Evolutionary conservation across 2,113 vertebrate genomes (phyloP).

Genomic region (Emydocephalus ijimae): DNA sequence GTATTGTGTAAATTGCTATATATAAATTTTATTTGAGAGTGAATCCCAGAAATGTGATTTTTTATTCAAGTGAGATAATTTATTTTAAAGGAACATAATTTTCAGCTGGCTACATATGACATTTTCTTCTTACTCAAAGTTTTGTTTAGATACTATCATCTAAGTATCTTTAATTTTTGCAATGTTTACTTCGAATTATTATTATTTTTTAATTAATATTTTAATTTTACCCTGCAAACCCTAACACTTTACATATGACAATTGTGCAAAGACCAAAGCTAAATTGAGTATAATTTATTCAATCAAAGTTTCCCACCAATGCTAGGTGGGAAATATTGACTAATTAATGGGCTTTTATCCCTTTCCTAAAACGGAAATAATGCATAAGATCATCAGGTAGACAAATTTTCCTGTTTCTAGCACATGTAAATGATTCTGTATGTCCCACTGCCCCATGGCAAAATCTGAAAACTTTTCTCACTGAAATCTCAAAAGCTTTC

Average conservation of each 20-base stretch:
- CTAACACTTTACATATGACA: background rate
- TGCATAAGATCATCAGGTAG: background rate
- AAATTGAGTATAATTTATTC: background rate
- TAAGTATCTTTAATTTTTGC: background rate
- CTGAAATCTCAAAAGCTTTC: background rate
- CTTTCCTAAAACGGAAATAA: background rate
- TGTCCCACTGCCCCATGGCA: background rate
- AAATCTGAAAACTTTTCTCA: background rate
- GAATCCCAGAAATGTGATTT: constrained; percentile 14
- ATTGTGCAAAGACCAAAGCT: background rate
- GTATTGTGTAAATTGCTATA: background rate
- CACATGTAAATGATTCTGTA: background rate
- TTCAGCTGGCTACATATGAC: background rate
- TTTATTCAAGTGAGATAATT: constrained; percentile 32
- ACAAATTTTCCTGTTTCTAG: background rate
- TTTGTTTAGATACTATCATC: background rate
- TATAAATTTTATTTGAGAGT: constrained; percentile 19
- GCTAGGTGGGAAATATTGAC: background rate
- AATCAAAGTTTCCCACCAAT: background rate
- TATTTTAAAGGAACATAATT: constrained; percentile 21
- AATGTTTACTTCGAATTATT: background rate
- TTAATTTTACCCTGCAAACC: background rate
- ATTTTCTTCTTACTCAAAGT: background rate
- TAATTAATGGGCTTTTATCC: background rate
- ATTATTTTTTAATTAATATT: background rate